phyloP scores from a whole-genome alignment of 1,140 invertebrate genomes.

The Drosophila parabipectinata region DNA sequence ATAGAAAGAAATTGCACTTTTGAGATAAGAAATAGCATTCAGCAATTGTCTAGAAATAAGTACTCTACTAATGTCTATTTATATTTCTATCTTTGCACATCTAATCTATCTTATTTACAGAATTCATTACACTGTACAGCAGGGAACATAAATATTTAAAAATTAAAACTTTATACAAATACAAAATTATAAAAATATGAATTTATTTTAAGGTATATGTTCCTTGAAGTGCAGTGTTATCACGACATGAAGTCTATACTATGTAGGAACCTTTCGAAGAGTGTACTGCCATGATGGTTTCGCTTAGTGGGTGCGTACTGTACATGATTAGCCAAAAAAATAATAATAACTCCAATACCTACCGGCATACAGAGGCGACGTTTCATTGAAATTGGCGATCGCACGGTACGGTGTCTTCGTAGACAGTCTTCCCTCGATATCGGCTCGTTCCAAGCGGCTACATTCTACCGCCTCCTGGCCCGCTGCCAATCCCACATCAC shows the following conservation, averaged over 20 bases:
- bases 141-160: neutral
- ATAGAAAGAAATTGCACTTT: too few species aligned
- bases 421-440: slow-evolving; percentile 84
- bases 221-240: too few species aligned
- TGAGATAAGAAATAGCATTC: too few species aligned
- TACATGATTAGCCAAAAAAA: neutral
- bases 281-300: neutral
- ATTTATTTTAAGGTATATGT: too few species aligned
- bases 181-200: too few species aligned
- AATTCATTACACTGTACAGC: neutral
- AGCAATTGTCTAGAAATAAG: neutral
- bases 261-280: neutral
- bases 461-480: slow-evolving; percentile 38
- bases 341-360: slow-evolving; percentile 39
- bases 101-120: neutral
- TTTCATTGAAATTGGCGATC: slow-evolving; percentile 86
- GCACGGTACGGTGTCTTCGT: slow-evolving; percentile 87
- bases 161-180: neutral
- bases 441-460: slow-evolving; percentile 33
- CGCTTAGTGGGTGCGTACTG: neutral
- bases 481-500: slow-evolving; percentile 1
- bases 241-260: neutral
- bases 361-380: slow-evolving; percentile 85
- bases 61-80: neutral
- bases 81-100: neutral